Conservation (phyloP, 2,888 invertebrate genomes). For the Herminia tarsipennalis region DNA sequence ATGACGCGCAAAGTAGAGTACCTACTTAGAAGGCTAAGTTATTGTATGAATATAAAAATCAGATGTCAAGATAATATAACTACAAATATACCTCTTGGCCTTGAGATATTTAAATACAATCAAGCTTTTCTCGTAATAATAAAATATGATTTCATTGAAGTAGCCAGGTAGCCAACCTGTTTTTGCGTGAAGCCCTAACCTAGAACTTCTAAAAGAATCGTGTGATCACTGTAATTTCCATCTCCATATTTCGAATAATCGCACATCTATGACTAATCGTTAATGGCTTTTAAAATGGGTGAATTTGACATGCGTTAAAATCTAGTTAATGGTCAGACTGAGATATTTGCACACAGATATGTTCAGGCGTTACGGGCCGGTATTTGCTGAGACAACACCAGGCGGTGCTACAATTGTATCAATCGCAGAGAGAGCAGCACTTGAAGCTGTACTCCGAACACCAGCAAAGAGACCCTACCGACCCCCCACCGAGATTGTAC, state of each 20-base stretch:
- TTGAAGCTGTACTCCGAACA: conserved; percentile 91
- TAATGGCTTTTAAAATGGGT: conserved; percentile 1
- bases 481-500: conserved; percentile 93
- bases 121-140: too few species aligned
- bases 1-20: too few species aligned
- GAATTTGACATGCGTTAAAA: conserved; percentile 11
- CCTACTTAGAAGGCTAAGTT: too few species aligned
- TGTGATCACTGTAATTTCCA: not conserved
- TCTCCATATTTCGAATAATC: not conserved
- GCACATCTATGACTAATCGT: conserved; percentile 7
- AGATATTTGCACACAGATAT: conserved; percentile 86
- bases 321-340: conserved; percentile 59
- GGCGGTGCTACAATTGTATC: conserved; percentile 90
- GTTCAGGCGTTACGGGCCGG: conserved; percentile 89
- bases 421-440: conserved; percentile 88
- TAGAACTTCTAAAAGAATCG: not conserved
- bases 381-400: conserved; percentile 92
- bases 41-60: too few species aligned
- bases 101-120: too few species aligned
- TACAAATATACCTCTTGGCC: too few species aligned
- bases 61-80: too few species aligned
- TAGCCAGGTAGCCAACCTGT: too few species aligned
- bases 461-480: conserved; percentile 91
- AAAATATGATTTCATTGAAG: too few species aligned
- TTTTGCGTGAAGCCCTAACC: conserved; percentile 1